Conservation (phyloP, 2,888 invertebrate species). For the Sylvicola fuscatus region DNA sequence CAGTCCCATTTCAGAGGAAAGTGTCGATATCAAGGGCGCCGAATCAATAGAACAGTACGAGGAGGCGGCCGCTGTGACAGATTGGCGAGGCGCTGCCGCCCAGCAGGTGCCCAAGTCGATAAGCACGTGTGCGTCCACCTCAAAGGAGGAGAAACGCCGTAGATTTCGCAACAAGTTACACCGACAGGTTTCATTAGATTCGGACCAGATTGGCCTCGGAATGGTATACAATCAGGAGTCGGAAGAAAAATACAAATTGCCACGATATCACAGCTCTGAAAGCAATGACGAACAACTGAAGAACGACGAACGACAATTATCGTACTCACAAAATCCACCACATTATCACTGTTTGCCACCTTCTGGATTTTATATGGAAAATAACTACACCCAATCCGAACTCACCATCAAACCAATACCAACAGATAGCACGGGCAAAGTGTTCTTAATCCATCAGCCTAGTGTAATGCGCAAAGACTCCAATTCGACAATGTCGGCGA, state of each 20-base stretch:
- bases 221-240: slow-evolving; percentile 1
- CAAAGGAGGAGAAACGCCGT: no score
- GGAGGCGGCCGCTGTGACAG: no score
- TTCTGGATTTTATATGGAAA: no score
- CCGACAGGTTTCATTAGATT: slow-evolving; percentile 7
- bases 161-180: slow-evolving; percentile 5
- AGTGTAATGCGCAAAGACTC: slow-evolving; percentile 30
- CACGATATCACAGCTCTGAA: slow-evolving; percentile 24
- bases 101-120: no score
- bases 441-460: no score
- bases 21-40: no score
- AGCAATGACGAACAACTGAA: slow-evolving; percentile 17
- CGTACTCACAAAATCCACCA: background rate
- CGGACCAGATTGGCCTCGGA: slow-evolving; percentile 6
- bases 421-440: no score
- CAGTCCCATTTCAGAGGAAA: slow-evolving; percentile 3
- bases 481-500: slow-evolving; percentile 39
- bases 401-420: slow-evolving; percentile 20
- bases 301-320: slow-evolving; percentile 3
- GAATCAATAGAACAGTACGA: no score
- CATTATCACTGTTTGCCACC: background rate
- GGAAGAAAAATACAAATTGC: slow-evolving; percentile 14
- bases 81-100: no score
- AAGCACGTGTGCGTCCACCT: no score
- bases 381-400: background rate